Base-by-base conservation (phyloP, 2,888 invertebrate species). In the Chalcis sispes region DNA sequence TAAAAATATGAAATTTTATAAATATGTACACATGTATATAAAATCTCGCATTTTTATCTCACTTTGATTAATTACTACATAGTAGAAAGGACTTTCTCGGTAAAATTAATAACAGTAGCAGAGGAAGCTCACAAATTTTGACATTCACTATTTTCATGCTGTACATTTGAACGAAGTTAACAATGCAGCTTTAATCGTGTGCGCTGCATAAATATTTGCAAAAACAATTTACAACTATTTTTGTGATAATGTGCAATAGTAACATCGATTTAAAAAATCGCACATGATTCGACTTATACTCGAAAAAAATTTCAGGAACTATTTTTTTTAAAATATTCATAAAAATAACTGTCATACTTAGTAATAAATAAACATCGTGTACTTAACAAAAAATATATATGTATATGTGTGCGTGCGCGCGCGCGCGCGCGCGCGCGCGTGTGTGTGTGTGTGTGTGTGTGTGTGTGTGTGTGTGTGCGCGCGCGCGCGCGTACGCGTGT, bases 151-250 rank as follows among this genome's bases (percentile, higher is more conserved):
- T 32, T 59, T 13, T 23, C 58, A 40, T 50, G 46, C 48, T 48
- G 23, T 3, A 46, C 25, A 73, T 76, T 81, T 77, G 78, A 59
- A 59, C 77, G 79, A 69, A 59, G 29, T 50, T 59, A 72, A 40
- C 27, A 46, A 56, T 62, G 40, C 20, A 32, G 54, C 46, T 62
- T 23, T 20, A 42, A 62, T 5, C 54, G 32, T 18, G 27, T 15
- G 5, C n/a, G 54, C 20, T 54, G 7, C 27, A 2, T 54, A 36
- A 66, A 50, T 66, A 59, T 18, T 59, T 59, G 29, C 42, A 61
- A 73, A 15, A 61, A 40, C n/a, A 48, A 52, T 23, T 46, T 48
- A 27, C n/a, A 8, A 42, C 42, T n/a, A 36, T 62, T 62, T 61
- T 54, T 3, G 15, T 27, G 23, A 27, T 25, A 18, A 52, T 23